Evolutionary conservation across 2,888 invertebrate species (phyloP).

Genomic region (Branchellion lobata): DNA sequence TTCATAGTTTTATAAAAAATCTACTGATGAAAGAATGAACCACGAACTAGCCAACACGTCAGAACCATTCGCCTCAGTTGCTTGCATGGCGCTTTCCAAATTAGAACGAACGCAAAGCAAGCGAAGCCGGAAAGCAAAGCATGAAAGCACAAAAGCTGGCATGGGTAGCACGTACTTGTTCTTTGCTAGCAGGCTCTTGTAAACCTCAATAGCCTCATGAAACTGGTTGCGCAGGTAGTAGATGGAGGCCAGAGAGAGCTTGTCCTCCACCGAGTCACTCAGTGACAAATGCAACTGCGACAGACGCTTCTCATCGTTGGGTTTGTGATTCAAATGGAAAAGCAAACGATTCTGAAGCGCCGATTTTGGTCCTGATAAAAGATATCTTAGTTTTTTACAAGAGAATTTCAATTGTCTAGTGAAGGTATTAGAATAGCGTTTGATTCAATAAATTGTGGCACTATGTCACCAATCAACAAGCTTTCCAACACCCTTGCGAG

Average conservation of each 20-base stretch:
- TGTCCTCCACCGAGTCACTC: constrained; percentile 87
- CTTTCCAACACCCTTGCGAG: constrained; percentile 64
- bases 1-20: too few species aligned
- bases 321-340: constrained; percentile 90
- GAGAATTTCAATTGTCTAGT: background rate
- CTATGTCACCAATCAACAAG: background rate
- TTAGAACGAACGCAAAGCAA: too few species aligned
- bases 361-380: constrained; percentile 62
- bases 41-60: background rate
- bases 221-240: constrained; percentile 94
- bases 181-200: constrained; percentile 85
- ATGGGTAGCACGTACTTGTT: constrained; percentile 83
- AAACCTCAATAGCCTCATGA: constrained; percentile 97
- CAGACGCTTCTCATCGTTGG: constrained; percentile 80
- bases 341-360: constrained; percentile 75
- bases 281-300: constrained; percentile 78
- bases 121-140: too few species aligned
- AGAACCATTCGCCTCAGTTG: too few species aligned
- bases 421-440: too few species aligned
- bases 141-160: too few species aligned
- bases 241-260: constrained; percentile 89
- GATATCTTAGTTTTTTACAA: too few species aligned
- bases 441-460: too few species aligned
- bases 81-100: too few species aligned
- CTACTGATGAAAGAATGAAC: too few species aligned